phyloP scores from a whole-genome alignment of 2,888 invertebrate species.

The Pocota personata region DNA sequence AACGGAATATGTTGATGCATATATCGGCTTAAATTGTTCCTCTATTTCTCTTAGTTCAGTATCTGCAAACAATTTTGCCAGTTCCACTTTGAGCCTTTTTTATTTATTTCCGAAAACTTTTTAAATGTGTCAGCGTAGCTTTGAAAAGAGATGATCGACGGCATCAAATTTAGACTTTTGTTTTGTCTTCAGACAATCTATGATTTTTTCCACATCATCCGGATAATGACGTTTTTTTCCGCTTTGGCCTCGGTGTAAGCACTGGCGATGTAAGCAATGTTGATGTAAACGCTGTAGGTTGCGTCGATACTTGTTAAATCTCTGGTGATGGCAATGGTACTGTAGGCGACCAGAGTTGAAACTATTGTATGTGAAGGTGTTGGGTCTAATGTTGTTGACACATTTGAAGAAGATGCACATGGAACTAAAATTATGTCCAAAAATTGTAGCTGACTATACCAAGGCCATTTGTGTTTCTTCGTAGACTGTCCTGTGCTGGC shows the following conservation, averaged over 20 bases:
- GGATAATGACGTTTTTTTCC: background rate
- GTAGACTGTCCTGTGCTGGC: background rate
- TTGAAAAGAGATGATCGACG: background rate
- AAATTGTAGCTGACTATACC: conserved; percentile 1
- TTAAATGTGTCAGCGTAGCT: conserved; percentile 16
- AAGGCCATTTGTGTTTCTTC: conserved; percentile 1
- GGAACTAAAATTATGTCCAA: background rate
- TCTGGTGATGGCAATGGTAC: background rate
- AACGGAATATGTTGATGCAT: no score
- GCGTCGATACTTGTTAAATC: background rate
- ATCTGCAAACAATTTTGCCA: no score
- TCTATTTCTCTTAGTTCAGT: no score
- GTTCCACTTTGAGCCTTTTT: background rate
- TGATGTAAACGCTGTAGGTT: background rate
- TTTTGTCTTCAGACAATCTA: background rate
- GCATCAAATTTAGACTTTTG: no score
- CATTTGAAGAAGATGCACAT: no score
- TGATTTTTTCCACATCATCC: background rate
- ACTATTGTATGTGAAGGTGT: no score
- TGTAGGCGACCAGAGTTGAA: background rate
- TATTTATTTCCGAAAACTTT: conserved; percentile 12
- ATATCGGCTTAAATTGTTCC: no score
- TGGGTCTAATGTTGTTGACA: no score
- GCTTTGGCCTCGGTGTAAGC: background rate
- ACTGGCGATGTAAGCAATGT: background rate